Evolutionary conservation across 2,888 invertebrate genomes (phyloP).

Genomic region (Byasa hedistus): DNA sequence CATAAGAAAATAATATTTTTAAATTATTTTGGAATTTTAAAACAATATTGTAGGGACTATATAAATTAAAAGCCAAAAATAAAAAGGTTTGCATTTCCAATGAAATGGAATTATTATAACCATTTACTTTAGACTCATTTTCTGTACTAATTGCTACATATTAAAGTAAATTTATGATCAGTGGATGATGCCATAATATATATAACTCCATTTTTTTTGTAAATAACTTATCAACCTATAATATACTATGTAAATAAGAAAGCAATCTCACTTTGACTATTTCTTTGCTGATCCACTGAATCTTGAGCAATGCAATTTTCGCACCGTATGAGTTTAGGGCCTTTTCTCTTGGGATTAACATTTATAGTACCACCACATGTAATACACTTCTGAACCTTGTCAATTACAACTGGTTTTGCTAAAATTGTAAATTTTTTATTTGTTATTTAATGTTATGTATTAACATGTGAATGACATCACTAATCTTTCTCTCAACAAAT

Average conservation of each 20-base stretch:
- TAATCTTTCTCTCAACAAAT: background rate
- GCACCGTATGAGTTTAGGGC: slow-evolving; percentile 81
- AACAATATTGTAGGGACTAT: too few relatives aligned
- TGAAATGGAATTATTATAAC: too few relatives aligned
- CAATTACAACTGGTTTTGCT: slow-evolving; percentile 75
- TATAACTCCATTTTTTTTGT: background rate
- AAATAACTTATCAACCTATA: background rate
- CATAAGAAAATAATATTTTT: too few relatives aligned
- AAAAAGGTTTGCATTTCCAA: too few relatives aligned
- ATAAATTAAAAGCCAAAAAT: too few relatives aligned
- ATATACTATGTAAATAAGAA: background rate
- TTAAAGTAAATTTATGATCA: slow-evolving; percentile 11
- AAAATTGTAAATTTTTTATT: slow-evolving; percentile 36
- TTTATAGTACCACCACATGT: slow-evolving; percentile 79
- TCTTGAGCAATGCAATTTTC: slow-evolving; percentile 82
- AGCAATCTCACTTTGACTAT: slow-evolving; percentile 59
- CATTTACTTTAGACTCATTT: background rate
- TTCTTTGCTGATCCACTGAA: slow-evolving; percentile 69
- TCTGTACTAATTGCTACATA: background rate
- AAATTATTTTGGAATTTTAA: too few relatives aligned
- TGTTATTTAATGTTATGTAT: background rate
- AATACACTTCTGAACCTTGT: slow-evolving; percentile 80
- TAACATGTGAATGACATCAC: background rate
- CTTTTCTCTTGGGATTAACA: slow-evolving; percentile 81
- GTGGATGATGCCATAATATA: background rate